Evolutionary conservation across 2,113 vertebrate species (phyloP).

Genomic region (Progne subis): DNA sequence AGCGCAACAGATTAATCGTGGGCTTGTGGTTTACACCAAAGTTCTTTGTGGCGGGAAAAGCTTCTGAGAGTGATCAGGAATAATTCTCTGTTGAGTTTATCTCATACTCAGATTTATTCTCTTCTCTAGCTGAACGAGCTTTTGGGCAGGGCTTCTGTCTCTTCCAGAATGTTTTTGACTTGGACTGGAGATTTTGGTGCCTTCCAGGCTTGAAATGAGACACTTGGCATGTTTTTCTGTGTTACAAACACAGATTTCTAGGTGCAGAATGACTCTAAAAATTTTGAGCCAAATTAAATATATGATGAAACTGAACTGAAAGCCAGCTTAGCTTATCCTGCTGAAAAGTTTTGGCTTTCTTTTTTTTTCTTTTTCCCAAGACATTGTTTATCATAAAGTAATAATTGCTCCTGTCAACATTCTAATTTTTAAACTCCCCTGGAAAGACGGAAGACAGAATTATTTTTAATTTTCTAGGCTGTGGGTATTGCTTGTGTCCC

Average conservation of each 20-base stretch:
- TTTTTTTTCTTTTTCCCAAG: accelerated
- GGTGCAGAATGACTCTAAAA: neutral
- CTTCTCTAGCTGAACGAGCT: neutral
- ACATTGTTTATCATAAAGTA: neutral
- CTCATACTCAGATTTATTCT: neutral
- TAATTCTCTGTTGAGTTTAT: neutral
- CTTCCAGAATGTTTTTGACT: neutral
- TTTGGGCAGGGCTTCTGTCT: neutral
- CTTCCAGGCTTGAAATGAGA: neutral
- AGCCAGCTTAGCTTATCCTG: neutral
- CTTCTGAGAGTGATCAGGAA: accelerated
- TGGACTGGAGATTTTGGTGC: neutral
- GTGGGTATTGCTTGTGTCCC: neutral
- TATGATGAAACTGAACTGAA: neutral
- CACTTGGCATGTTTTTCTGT: neutral
- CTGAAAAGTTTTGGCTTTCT: neutral
- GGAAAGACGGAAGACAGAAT: neutral
- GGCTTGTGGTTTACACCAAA: neutral
- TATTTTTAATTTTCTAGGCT: neutral
- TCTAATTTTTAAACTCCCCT: neutral
- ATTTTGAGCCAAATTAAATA: neutral
- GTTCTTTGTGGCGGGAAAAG: neutral
- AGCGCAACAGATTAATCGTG: accelerated
- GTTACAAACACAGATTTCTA: neutral
- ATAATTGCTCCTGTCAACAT: neutral